These are phyloP conservation scores for Aphelinus certus DNA, from an alignment of 1,140 invertebrate species.

Conservation along the genomic window DNA sequence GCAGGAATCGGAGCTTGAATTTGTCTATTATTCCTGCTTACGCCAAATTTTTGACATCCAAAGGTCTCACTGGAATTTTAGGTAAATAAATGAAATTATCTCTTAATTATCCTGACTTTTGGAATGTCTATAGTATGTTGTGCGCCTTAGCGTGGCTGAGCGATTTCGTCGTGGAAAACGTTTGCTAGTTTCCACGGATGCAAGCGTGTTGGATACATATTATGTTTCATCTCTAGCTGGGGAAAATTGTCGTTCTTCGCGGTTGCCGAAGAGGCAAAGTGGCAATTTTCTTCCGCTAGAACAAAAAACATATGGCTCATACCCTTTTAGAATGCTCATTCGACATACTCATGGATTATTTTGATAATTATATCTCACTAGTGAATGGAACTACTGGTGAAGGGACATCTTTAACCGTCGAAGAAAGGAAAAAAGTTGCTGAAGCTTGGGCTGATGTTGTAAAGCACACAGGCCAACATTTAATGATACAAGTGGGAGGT, in stretches of 20 bases:
- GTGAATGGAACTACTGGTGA: constrained; percentile 85
- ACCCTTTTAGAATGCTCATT: too few species aligned
- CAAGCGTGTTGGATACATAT: background rate
- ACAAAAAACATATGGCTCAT: background rate
- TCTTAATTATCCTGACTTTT: too few species aligned
- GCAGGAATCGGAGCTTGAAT: constrained; percentile 64
- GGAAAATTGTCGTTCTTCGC: background rate
- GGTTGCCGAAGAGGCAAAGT: background rate
- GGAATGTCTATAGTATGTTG: too few species aligned
- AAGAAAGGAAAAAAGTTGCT: constrained; percentile 75
- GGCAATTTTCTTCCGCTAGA: background rate
- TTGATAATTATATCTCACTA: constrained; percentile 48
- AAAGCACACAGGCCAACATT: constrained; percentile 68
- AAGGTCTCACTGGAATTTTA: constrained; percentile 72
- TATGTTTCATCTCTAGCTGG: background rate
- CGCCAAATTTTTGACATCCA: constrained; percentile 69
- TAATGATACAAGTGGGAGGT: constrained; percentile 85
- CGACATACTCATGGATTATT: background rate
- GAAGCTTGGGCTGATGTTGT: constrained; percentile 74
- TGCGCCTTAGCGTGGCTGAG: too few species aligned
- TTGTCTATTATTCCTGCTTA: constrained; percentile 70
- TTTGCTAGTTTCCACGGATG: constrained; percentile 7
- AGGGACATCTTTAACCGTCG: constrained; percentile 75
- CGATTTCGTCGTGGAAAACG: too few species aligned
- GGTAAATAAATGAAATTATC: constrained; percentile 62